Evolutionary conservation across 2,113 vertebrate genomes (phyloP).

Genomic region (Cichladusa arquata): DNA sequence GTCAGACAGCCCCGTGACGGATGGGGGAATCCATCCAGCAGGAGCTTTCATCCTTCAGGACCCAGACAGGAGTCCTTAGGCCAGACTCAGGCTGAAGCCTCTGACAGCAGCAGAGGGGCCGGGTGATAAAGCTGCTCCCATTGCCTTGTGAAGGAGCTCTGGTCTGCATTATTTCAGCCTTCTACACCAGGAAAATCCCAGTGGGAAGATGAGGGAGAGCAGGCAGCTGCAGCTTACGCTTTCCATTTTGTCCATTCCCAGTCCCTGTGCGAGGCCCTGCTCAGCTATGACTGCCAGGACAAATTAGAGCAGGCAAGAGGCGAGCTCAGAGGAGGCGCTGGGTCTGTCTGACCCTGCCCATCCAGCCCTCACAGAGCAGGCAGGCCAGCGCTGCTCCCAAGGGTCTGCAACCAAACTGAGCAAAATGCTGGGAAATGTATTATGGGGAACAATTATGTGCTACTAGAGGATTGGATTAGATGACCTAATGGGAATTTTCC

Average conservation of each 20-base stretch:
- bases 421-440: not conserved
- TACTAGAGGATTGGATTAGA: slow-evolving; percentile 6
- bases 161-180: not conserved
- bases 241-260: not conserved
- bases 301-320: not conserved
- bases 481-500: slow-evolving; percentile 27
- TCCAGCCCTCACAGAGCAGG: not conserved
- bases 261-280: not conserved
- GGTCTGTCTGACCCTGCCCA: not conserved
- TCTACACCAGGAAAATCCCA: not conserved
- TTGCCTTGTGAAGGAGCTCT: not conserved
- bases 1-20: not conserved
- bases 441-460: not conserved
- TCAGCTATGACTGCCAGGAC: not conserved
- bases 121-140: not conserved
- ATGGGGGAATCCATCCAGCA: not conserved
- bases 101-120: not conserved
- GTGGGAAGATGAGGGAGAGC: not conserved
- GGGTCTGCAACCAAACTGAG: not conserved
- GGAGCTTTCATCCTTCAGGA: not conserved
- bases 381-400: not conserved
- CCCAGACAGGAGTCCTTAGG: not conserved
- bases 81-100: not conserved
- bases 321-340: not conserved
- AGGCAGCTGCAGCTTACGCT: not conserved